Conservation (phyloP, 2,113 vertebrate species). For the Chelonoidis abingdonii region DNA sequence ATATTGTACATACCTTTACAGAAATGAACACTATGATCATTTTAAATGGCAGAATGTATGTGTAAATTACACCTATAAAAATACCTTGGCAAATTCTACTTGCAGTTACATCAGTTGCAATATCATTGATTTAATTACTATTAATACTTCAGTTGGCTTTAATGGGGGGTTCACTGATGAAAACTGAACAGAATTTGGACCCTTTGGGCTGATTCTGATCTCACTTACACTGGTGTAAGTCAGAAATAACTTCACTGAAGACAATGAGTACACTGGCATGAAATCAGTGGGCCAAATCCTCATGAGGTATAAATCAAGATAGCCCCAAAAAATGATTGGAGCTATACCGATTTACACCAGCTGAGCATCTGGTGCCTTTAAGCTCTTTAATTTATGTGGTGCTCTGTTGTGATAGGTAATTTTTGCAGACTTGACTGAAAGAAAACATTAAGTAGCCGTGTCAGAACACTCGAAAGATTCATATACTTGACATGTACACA, state of each 20-base stretch:
- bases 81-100: background rate
- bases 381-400: background rate
- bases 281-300: background rate
- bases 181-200: background rate
- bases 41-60: conserved; percentile 30
- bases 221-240: background rate
- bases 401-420: background rate
- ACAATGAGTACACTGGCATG: background rate
- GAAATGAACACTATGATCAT: background rate
- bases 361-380: background rate
- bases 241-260: background rate
- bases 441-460: conserved; percentile 39
- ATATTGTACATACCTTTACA: background rate
- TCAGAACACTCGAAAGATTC: conserved; percentile 53
- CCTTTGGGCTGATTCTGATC: background rate
- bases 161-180: background rate
- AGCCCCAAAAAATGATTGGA: background rate
- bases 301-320: background rate
- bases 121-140: background rate
- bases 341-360: background rate
- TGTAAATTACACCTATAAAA: background rate
- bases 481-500: background rate
- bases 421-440: conserved; percentile 58
- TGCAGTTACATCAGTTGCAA: background rate
- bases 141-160: background rate